Conservation (phyloP, 2,113 vertebrate genomes). For the Hypanus sabinus region DNA sequence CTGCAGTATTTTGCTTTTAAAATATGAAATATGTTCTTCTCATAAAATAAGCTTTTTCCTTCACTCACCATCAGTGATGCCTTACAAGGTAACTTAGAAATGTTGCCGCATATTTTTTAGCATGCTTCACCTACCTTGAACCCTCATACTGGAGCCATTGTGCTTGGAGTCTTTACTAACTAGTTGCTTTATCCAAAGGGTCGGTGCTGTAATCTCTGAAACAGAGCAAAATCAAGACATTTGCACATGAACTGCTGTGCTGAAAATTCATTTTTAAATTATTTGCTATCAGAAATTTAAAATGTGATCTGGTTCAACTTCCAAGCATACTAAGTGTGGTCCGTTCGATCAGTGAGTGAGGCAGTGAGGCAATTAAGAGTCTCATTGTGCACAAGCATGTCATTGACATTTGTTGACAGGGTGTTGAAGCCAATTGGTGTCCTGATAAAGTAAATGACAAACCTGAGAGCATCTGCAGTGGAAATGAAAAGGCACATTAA, state of each 20-base stretch:
- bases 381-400: not conserved
- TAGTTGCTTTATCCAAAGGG: slow-evolving; percentile 89
- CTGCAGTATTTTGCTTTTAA: not conserved
- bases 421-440: not conserved
- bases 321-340: not conserved
- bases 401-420: not conserved
- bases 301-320: not conserved
- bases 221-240: slow-evolving; percentile 38
- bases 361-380: not conserved
- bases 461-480: not conserved
- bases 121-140: slow-evolving; percentile 64
- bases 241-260: not conserved
- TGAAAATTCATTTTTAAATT: slow-evolving; percentile 2
- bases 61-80: not conserved
- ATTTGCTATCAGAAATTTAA: not conserved
- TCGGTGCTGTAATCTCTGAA: slow-evolving; percentile 91
- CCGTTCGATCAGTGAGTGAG: not conserved
- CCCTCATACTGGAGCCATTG: slow-evolving; percentile 77
- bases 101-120: not conserved
- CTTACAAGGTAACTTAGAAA: not conserved
- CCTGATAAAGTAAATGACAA: not conserved
- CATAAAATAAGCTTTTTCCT: not conserved
- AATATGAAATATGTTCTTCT: not conserved
- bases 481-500: too few species aligned
- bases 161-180: slow-evolving; percentile 80